Percentiles rank a stretch among this genome's conserved stretches.
These are phyloP conservation scores for Argyresthia goedartella DNA, from an alignment of 2,888 invertebrate genomes.

Conservation along the genomic window DNA sequence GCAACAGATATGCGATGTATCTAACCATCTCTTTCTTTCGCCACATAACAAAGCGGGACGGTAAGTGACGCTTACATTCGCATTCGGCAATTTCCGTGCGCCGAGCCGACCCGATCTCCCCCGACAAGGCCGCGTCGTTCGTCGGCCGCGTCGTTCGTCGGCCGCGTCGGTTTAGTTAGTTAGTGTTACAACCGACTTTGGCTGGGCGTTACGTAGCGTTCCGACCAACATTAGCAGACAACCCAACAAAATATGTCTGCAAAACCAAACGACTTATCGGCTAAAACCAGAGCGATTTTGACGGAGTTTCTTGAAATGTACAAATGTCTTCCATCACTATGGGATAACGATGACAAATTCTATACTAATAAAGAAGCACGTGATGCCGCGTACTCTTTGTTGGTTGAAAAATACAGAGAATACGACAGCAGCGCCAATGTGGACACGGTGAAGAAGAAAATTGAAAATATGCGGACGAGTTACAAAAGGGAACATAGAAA, in stretches of 20 bases:
- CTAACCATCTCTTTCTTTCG: too few species aligned
- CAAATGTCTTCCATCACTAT: conserved; percentile 17
- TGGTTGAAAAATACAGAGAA: conserved; percentile 16
- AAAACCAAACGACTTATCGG: too few species aligned
- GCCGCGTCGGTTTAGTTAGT: neutral
- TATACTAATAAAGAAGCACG: conserved; percentile 13
- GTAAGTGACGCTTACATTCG: too few species aligned
- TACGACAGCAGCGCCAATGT: conserved; percentile 11
- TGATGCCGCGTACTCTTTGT: conserved; percentile 12
- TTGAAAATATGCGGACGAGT: conserved; percentile 20
- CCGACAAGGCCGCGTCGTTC: neutral
- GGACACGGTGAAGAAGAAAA: conserved; percentile 17
- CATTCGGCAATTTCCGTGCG: neutral
- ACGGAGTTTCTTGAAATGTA: conserved; percentile 10
- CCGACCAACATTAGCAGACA: too few species aligned
- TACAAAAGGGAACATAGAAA: conserved; percentile 20
- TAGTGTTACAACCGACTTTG: neutral
- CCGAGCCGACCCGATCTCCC: neutral
- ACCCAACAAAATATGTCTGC: too few species aligned
- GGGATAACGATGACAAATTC: conserved; percentile 16
- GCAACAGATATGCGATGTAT: too few species aligned
- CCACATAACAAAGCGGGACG: too few species aligned
- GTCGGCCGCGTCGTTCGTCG: neutral
- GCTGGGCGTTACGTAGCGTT: too few species aligned
- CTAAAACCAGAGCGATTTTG: neutral